Conservation (phyloP, 2,888 invertebrate species). For the Halictus ligatus region DNA sequence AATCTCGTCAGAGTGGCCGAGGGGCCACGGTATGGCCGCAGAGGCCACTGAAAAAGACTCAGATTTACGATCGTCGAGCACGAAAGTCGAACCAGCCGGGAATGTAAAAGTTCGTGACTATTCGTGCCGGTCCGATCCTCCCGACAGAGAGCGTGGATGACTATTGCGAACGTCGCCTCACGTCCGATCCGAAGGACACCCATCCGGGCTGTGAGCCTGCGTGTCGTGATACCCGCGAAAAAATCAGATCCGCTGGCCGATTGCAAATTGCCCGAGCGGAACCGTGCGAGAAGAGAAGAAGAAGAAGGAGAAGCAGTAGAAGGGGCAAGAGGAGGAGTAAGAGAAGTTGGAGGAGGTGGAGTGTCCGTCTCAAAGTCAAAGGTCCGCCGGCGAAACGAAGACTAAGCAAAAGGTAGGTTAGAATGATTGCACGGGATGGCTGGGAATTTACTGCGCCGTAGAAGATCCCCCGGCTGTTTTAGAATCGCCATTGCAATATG, state of each 20-base stretch:
- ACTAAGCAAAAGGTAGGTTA: slow-evolving; percentile 64
- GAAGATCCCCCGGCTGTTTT: slow-evolving; percentile 50
- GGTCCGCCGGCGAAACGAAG: slow-evolving; percentile 65
- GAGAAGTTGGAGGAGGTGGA: neutral
- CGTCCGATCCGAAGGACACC: slow-evolving; percentile 70
- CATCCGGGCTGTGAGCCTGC: neutral
- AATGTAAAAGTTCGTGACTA: slow-evolving; percentile 29
- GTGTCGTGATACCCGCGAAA: slow-evolving; percentile 39
- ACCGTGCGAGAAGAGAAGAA: slow-evolving; percentile 43
- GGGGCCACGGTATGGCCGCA: neutral
- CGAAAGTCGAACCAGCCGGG: slow-evolving; percentile 41
- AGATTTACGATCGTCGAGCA: slow-evolving; percentile 37
- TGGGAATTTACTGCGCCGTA: slow-evolving; percentile 68
- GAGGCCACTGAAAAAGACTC: slow-evolving; percentile 2
- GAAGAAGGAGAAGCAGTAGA: neutral
- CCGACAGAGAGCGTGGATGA: neutral
- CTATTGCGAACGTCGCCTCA: slow-evolving; percentile 69
- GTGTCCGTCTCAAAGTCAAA: slow-evolving; percentile 66
- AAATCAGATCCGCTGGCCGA: slow-evolving; percentile 54
- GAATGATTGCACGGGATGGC: slow-evolving; percentile 68
- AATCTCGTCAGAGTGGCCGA: neutral
- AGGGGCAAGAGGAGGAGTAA: neutral
- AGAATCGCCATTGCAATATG: slow-evolving; percentile 49
- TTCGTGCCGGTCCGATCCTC: neutral
- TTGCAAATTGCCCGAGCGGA: slow-evolving; percentile 67